Percentiles rank a stretch among this genome's conserved stretches.
These are phyloP conservation scores for Orientallactaga bullata DNA, from an alignment of 2,113 vertebrate species.

Conservation along the genomic window DNA sequence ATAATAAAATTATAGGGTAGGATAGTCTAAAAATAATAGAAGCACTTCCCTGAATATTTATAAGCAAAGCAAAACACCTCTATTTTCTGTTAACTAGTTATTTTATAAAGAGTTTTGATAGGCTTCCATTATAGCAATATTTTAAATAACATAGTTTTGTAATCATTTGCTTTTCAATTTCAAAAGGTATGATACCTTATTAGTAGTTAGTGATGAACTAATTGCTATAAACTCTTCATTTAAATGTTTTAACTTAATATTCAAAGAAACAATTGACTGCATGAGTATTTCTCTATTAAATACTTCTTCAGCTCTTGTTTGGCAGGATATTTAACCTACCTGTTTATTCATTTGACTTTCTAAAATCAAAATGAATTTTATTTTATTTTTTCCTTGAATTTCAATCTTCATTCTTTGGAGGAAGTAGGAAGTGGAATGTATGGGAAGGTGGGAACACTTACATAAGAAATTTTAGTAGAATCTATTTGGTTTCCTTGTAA, in stretches of 20 bases:
- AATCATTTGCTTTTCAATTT: not conserved
- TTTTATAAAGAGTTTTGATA: not conserved
- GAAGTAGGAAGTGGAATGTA: not conserved
- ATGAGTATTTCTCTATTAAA: not conserved
- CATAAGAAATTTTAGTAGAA: too few relatives aligned
- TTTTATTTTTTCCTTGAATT: not conserved
- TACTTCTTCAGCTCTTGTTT: not conserved
- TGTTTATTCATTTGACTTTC: not conserved
- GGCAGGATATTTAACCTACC: not conserved
- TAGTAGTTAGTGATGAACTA: not conserved
- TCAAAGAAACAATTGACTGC: not conserved
- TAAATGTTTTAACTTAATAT: slow-evolving; percentile 10
- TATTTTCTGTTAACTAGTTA: not conserved
- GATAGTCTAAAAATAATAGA: not conserved
- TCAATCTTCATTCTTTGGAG: not conserved
- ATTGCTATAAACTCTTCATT: not conserved
- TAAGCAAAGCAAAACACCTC: not conserved
- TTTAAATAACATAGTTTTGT: not conserved
- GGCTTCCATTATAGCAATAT: fast-evolving
- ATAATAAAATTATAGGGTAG: not conserved
- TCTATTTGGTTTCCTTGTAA: not conserved
- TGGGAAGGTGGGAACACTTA: fast-evolving
- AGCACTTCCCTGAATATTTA: not conserved
- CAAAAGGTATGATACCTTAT: not conserved
- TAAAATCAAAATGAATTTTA: not conserved